Evolutionary conservation across 2,888 invertebrate genomes (phyloP).

Genomic region (Nephrotoma appendiculata): DNA sequence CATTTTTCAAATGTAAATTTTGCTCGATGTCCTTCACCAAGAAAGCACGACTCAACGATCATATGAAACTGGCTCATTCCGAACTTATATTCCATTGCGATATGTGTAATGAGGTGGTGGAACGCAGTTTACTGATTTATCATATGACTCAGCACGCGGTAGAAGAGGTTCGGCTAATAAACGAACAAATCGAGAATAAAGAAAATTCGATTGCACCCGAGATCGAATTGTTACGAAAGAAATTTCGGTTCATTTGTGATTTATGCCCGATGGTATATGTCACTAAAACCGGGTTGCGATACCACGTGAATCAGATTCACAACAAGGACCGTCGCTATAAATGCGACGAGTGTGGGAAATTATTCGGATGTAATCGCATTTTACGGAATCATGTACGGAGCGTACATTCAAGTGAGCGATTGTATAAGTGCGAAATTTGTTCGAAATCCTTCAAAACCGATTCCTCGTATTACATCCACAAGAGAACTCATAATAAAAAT

Average conservation of each 20-base stretch:
- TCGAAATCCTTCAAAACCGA: conserved; percentile 35
- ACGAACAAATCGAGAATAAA: background rate
- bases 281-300: conserved; percentile 36
- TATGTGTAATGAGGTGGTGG: conserved; percentile 30
- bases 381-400: conserved; percentile 33
- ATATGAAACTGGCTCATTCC: conserved; percentile 25
- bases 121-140: conserved; percentile 24
- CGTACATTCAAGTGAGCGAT: conserved; percentile 33
- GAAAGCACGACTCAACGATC: conserved; percentile 16
- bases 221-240: background rate
- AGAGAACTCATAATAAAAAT: conserved; percentile 23
- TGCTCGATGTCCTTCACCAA: conserved; percentile 7
- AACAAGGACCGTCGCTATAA: conserved; percentile 31
- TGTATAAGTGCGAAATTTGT: conserved; percentile 34
- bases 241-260: conserved; percentile 30
- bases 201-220: background rate
- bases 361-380: conserved; percentile 34
- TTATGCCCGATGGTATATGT: conserved; percentile 35
- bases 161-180: conserved; percentile 12
- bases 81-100: conserved; percentile 32
- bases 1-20: conserved; percentile 8
- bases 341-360: conserved; percentile 36
- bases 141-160: conserved; percentile 33
- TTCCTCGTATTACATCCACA: conserved; percentile 37
- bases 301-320: conserved; percentile 39